phyloP scores from a whole-genome alignment of 2,113 vertebrate genomes.

The Phrynosoma platyrhinos region DNA sequence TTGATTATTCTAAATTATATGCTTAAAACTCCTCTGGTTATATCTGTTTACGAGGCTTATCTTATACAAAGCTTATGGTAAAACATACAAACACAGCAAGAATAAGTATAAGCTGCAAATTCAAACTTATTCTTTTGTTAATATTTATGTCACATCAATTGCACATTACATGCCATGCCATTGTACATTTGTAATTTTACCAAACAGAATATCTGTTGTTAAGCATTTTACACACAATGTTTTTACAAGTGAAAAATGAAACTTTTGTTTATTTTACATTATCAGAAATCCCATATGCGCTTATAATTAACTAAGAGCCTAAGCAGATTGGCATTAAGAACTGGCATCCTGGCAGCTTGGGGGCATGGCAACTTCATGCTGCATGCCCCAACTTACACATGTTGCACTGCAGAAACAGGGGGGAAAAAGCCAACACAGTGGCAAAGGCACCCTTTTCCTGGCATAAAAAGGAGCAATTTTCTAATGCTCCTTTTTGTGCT shows the following conservation, averaged over 20 bases:
- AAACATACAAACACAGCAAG: constrained; percentile 27
- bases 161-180: constrained; percentile 20
- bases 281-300: too few relatives aligned
- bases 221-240: constrained; percentile 24
- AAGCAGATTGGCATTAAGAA: too few relatives aligned
- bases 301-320: too few relatives aligned
- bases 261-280: not conserved
- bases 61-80: constrained; percentile 38
- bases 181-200: constrained; percentile 47
- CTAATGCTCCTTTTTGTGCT: too few relatives aligned
- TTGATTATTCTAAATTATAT: not conserved
- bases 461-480: too few relatives aligned
- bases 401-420: too few relatives aligned
- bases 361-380: too few relatives aligned
- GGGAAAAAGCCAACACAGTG: too few relatives aligned
- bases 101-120: not conserved
- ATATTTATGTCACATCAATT: constrained; percentile 54
- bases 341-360: too few relatives aligned
- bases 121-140: constrained; percentile 1
- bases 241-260: constrained; percentile 52
- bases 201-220: constrained; percentile 19
- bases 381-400: too few relatives aligned
- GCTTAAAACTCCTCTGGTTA: not conserved
- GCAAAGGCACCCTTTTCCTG: too few relatives aligned
- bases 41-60: not conserved